Percentiles rank a stretch among this genome's conserved stretches.
These are phyloP conservation scores for Pygoscelis antarcticus DNA, from an alignment of 2,113 vertebrate species.

Conservation along the genomic window DNA sequence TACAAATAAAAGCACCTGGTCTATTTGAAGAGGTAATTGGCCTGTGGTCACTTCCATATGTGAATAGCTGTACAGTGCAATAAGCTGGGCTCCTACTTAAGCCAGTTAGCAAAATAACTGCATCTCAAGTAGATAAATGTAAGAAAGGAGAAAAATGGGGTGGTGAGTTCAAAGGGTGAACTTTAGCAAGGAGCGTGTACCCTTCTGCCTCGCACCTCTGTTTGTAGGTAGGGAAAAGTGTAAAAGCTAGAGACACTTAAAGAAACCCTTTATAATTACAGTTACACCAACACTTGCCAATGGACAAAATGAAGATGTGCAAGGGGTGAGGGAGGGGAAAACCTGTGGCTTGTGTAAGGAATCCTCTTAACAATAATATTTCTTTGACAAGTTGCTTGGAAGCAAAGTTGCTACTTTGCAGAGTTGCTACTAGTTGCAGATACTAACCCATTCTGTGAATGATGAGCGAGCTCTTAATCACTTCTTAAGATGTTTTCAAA, in stretches of 20 bases:
- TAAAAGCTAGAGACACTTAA: background rate
- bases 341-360: background rate
- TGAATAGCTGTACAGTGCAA: background rate
- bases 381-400: background rate
- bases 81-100: background rate
- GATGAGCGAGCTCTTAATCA: background rate
- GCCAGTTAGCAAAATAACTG: background rate
- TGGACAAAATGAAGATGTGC: background rate
- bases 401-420: background rate
- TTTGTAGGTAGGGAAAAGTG: background rate
- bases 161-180: background rate
- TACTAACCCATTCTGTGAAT: background rate
- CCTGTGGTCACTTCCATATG: constrained; percentile 49
- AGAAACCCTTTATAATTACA: background rate
- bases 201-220: background rate
- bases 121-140: background rate
- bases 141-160: background rate
- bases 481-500: background rate
- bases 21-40: constrained; percentile 57
- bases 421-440: background rate
- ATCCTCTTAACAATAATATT: background rate
- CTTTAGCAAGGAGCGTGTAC: background rate
- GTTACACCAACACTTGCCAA: background rate
- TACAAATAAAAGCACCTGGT: constrained; percentile 43
- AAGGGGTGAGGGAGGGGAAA: background rate